Conservation (phyloP, 2,888 invertebrate species). For the Drosophila rellima region DNA sequence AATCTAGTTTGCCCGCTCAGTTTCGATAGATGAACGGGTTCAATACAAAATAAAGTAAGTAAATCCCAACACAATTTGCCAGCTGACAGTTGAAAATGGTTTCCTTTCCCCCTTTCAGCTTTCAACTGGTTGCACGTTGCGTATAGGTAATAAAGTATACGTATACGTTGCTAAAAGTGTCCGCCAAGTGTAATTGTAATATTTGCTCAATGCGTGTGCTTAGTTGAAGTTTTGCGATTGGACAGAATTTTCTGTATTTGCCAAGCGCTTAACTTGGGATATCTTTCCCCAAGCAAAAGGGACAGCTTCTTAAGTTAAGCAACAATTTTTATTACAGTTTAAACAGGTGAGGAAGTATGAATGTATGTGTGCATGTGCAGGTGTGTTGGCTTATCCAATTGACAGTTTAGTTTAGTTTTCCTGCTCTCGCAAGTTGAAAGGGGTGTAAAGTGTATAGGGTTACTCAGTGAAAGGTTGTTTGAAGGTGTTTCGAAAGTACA, state of each 20-base stretch:
- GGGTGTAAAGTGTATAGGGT: constrained; percentile 9
- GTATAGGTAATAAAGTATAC: constrained; percentile 66
- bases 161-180: constrained; percentile 59
- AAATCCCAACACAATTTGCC: constrained; percentile 46
- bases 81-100: constrained; percentile 58
- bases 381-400: constrained; percentile 45
- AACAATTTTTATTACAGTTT: constrained; percentile 38
- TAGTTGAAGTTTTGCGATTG: constrained; percentile 44
- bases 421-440: constrained; percentile 4
- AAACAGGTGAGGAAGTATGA: constrained; percentile 14
- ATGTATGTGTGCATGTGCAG: neutral
- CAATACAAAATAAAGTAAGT: constrained; percentile 28
- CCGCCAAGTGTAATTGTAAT: constrained; percentile 78
- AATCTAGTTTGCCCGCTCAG: constrained; percentile 3
- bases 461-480: constrained; percentile 17
- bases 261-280: constrained; percentile 52
- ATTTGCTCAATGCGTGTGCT: constrained; percentile 64
- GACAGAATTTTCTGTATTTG: constrained; percentile 62
- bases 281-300: constrained; percentile 26
- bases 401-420: constrained; percentile 38
- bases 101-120: constrained; percentile 10
- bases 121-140: constrained; percentile 33
- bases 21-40: neutral
- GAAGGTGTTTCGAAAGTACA: constrained; percentile 5
- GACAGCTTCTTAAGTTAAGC: constrained; percentile 58